phyloP scores from a whole-genome alignment of 2,888 invertebrate species.

The Palloptera scutellata region DNA sequence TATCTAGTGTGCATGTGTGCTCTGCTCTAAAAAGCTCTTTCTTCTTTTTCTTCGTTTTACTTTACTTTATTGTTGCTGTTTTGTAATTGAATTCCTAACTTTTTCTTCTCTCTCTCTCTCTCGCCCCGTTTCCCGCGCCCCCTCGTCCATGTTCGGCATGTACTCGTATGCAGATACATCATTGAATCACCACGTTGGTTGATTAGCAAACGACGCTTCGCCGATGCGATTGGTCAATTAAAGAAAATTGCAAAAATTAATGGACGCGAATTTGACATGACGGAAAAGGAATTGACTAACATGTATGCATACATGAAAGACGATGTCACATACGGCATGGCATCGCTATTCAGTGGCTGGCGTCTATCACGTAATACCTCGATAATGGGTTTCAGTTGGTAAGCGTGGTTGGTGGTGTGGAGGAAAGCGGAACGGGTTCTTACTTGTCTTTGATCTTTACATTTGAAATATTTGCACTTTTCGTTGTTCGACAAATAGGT shows the following conservation, averaged over 20 bases:
- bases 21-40: not conserved
- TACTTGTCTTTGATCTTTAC: not conserved
- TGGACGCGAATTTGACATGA: conserved; percentile 62
- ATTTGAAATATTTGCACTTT: not conserved
- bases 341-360: conserved; percentile 69
- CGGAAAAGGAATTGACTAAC: conserved; percentile 63
- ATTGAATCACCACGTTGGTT: conserved; percentile 75
- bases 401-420: conserved; percentile 39
- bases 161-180: conserved; percentile 67
- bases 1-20: not conserved
- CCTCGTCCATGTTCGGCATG: not conserved
- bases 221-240: conserved; percentile 66
- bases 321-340: conserved; percentile 66
- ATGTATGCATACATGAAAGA: conserved; percentile 57
- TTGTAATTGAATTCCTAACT: conserved; percentile 37
- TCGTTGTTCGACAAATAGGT: conserved; percentile 56
- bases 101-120: conserved; percentile 32
- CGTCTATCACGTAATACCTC: conserved; percentile 68
- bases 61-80: conserved; percentile 30
- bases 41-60: conserved; percentile 26
- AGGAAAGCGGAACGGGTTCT: not conserved
- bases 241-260: conserved; percentile 68
- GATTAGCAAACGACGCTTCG: conserved; percentile 66
- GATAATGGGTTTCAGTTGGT: conserved; percentile 69
- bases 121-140: not conserved